Evolutionary conservation across 2,113 vertebrate genomes (phyloP).

Genomic region (Cynoglossus semilaevis): DNA sequence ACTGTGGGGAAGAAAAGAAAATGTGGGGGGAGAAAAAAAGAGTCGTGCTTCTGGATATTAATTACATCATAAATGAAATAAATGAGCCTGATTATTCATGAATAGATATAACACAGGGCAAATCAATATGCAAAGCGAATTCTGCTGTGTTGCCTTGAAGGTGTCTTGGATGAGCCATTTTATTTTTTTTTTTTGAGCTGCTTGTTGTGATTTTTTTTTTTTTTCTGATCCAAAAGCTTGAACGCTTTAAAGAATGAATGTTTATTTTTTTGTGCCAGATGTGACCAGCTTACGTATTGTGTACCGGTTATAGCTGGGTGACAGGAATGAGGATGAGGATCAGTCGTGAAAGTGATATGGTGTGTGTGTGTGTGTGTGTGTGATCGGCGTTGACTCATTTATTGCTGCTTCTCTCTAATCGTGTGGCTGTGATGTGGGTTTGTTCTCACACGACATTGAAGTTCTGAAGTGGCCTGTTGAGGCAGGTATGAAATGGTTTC

Average conservation of each 20-base stretch:
- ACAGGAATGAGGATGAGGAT: neutral
- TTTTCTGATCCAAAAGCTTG: too few relatives aligned
- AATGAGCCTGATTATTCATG: constrained; percentile 41
- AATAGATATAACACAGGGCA: constrained; percentile 29
- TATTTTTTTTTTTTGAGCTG: constrained; percentile 30
- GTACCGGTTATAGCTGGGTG: constrained; percentile 32
- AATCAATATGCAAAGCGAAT: constrained; percentile 38
- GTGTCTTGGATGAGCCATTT: constrained; percentile 14
- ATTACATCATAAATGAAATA: constrained; percentile 52
- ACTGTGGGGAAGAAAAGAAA: neutral
- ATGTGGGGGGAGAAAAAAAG: neutral
- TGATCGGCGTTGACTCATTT: constrained; percentile 67
- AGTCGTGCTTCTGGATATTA: constrained; percentile 41
- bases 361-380: constrained; percentile 18
- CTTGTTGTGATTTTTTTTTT: constrained; percentile 24
- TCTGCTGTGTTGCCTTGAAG: constrained; percentile 33
- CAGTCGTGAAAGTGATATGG: neutral
- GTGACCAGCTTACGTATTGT: constrained; percentile 57
- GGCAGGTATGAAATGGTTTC: constrained; percentile 55
- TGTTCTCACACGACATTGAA: constrained; percentile 65
- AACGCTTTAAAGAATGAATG: too few relatives aligned
- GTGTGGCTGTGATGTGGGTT: constrained; percentile 67
- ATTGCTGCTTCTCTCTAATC: constrained; percentile 60
- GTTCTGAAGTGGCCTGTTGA: constrained; percentile 63
- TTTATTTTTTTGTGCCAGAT: constrained; percentile 6